phyloP scores from a whole-genome alignment of 1,140 invertebrate species.

The Anagrus nilaparvatae region DNA sequence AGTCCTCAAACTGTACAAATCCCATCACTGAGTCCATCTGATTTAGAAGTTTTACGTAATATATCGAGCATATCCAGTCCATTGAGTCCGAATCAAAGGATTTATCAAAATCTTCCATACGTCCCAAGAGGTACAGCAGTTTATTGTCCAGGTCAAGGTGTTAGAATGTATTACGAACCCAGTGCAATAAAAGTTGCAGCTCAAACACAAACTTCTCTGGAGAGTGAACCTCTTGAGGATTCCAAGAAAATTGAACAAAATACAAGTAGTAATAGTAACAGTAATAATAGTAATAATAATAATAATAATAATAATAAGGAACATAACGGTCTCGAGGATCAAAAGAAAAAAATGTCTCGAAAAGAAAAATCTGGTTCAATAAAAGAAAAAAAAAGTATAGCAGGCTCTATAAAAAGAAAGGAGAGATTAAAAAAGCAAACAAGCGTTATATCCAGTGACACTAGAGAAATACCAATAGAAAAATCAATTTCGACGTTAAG shows the following conservation, averaged over 20 bases:
- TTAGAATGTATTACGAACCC: slow-evolving; percentile 25
- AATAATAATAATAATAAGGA: slow-evolving; percentile 10
- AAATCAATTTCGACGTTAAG: slow-evolving; percentile 12
- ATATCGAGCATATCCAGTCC: slow-evolving; percentile 18
- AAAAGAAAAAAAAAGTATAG: slow-evolving; percentile 9
- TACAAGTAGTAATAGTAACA: not conserved
- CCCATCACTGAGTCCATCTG: slow-evolving; percentile 22
- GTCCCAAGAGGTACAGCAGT: slow-evolving; percentile 13
- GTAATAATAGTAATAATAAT: slow-evolving; percentile 12
- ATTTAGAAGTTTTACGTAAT: slow-evolving; percentile 21
- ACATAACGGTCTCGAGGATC: not conserved
- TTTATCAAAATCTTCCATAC: slow-evolving; percentile 28
- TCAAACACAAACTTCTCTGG: slow-evolving; percentile 30
- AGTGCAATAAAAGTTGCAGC: slow-evolving; percentile 25
- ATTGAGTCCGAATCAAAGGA: slow-evolving; percentile 12
- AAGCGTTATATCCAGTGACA: slow-evolving; percentile 21
- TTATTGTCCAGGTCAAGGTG: slow-evolving; percentile 15
- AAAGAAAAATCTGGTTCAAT: slow-evolving; percentile 11
- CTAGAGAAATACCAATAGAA: slow-evolving; percentile 16
- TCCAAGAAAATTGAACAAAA: not conserved
- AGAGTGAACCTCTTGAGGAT: slow-evolving; percentile 13
- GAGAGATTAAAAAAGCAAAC: slow-evolving; percentile 26
- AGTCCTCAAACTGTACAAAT: slow-evolving; percentile 30
- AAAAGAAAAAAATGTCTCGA: slow-evolving; percentile 8
- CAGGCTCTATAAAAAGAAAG: slow-evolving; percentile 1